These are phyloP conservation scores for Campoplex capitator DNA, from an alignment of 2,888 invertebrate species.

Conservation along the genomic window DNA sequence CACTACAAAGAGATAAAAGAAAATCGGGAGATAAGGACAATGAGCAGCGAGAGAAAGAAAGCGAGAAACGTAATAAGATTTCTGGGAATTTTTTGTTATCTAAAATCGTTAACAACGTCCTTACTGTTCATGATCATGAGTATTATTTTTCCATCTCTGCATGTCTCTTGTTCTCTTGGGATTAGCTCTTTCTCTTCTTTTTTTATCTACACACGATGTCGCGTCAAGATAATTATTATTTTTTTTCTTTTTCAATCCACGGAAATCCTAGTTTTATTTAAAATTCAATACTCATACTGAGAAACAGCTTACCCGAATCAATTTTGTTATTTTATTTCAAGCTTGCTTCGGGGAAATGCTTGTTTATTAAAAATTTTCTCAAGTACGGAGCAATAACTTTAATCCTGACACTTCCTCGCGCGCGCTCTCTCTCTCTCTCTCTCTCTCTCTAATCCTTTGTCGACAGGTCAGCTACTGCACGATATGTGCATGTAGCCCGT, in stretches of 20 bases:
- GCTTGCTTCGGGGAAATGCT: no score
- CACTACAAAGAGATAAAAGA: neutral
- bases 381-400: no score
- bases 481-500: neutral
- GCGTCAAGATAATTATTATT: neutral
- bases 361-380: no score
- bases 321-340: neutral
- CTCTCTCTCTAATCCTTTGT: neutral
- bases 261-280: neutral
- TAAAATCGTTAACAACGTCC: conserved; percentile 47
- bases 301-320: neutral
- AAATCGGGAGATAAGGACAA: neutral
- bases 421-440: neutral
- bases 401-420: neutral
- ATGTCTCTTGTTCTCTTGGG: conserved; percentile 58
- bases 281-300: neutral
- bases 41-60: neutral
- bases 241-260: neutral
- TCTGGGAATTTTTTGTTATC: conserved; percentile 35
- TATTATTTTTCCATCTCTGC: conserved; percentile 45
- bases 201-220: conserved; percentile 39
- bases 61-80: conserved; percentile 17
- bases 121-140: conserved; percentile 63
- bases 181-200: conserved; percentile 64
- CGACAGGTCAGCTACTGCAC: neutral